Base-by-base conservation (phyloP, 1,140 invertebrate genomes). In the Zaprionus lachaisei region DNA sequence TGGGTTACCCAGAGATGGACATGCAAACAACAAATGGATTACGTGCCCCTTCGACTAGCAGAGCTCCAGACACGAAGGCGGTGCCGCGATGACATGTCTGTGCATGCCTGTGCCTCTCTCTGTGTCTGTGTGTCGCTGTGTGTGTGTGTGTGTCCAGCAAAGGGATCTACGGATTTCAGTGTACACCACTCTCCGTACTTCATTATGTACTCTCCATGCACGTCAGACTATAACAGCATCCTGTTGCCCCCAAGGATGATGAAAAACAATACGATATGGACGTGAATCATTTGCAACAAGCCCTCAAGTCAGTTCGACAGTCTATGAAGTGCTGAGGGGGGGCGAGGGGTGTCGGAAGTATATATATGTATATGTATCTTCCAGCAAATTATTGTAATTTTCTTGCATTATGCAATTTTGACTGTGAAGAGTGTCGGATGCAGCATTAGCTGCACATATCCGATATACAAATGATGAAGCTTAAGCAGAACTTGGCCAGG, bases 1-100 rank as follows among this genome's bases (percentile, higher is more conserved):
- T 49, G 15, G 55, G 44, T 62, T 63, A 41, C 26, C 51, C 66
- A 65, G 57, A 67, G 81, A 79, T 75, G 77, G 58, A 70, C 75
- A 71, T 66, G 69, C 82, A 81, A 86, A 87, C 80, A 81, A 72
- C 74, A 89, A 87, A 83, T 87, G 84, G 84, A 76, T 81, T 79
- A 87, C 83, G 74, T 87, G 83, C 80, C 68, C 67, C 64, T 64
- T 70, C 73, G 64, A 82, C 79, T 61, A 82, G 79, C 72, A 65
- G 54, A 56, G 63, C 63, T 34, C 44, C 65, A 56, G 54, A 66
- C 64, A 66, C 64, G 64, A 54, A 64, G 51, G 37, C 61, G 64
- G 51, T 24, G 38, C 11, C 38, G 44, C 37, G 38, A 22, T 61
- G 26, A 47, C 41, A 17, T 55, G 56, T 11, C 11, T 60, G 47